Evolutionary conservation across 2,888 invertebrate genomes (phyloP), one percentile per base, ranked within the genome.

Genomic region (Polydrusus cervinus): DNA sequence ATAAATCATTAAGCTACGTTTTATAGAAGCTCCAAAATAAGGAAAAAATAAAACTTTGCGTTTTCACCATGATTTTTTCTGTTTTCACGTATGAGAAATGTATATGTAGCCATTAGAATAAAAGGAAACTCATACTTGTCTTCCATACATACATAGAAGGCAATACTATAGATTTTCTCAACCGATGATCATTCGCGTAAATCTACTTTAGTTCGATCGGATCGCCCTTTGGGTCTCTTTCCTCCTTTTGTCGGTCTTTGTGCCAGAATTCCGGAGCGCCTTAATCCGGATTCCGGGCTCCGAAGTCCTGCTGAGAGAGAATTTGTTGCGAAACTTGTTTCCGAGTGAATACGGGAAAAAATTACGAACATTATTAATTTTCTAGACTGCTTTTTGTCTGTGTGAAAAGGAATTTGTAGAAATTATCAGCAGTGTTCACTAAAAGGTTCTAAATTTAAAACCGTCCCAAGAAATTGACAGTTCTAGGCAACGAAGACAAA

Each of bases 171-270:
- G 75, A 71, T 75, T 75, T 75, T 71, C 75, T 53, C 55, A 55
- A 75, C 62, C 68, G 72, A 34, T 62, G 51, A 72, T 72, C 68
- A 72, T 76, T 76, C 76, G 57, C 72, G 68, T 72, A 76, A 76
- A 76, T 76, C 76, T 76, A 76, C 76, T 76, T 72, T 72, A 62
- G 64, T 69, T 76, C 76, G 76, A 72, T 72, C 72, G 72, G 72
- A 55, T 68, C 60, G 72, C 69, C 76, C 76, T 69, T 72, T 40
- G 68, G 72, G 72, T 47, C 76, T 64, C 55, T 76, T 72, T 69
- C 60, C 65, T 72, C 65, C 72, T 72, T 76, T 72, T 72, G 68
- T 69, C 72, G 72, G 68, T 30, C 75, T 62, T 75, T 75, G 75
- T 75, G 68, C 62, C 49, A 25, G 51, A 51, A 70, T 70, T 74